These are phyloP conservation scores for Hippasteria phrygiana DNA, from an alignment of 53 echinoderm and acorn worm genomes.

Conservation along the genomic window DNA sequence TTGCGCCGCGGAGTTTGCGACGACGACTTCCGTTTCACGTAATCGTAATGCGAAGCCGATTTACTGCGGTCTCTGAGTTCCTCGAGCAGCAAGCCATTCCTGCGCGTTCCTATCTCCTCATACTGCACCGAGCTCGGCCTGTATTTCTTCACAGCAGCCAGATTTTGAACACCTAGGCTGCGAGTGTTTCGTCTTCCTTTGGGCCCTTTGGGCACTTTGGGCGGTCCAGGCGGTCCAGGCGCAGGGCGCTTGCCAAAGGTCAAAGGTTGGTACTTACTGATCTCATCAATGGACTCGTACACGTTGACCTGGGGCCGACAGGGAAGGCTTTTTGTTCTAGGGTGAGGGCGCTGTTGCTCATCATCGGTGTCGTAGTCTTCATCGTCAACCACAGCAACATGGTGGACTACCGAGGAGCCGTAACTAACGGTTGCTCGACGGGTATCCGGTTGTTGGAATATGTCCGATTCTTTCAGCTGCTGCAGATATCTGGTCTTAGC, in stretches of 20 bases:
- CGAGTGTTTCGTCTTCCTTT: background rate
- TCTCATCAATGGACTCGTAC: conserved; percentile 67
- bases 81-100: background rate
- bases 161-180: conserved; percentile 21
- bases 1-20: conserved; percentile 8
- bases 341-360: conserved; percentile 54
- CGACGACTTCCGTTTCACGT: conserved; percentile 28
- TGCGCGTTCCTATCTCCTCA: conserved; percentile 29
- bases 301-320: conserved; percentile 31
- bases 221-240: conserved; percentile 17
- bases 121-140: conserved; percentile 47
- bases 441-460: background rate
- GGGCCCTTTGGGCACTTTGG: background rate
- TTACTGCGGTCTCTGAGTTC: conserved; percentile 44
- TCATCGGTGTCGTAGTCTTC: conserved; percentile 33
- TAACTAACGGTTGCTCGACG: conserved; percentile 46
- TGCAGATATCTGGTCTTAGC: background rate
- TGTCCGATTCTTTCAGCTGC: conserved; percentile 17
- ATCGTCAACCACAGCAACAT: background rate
- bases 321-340: conserved; percentile 64
- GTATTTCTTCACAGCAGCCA: conserved; percentile 36
- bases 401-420: background rate
- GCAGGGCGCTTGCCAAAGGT: conserved; percentile 39
- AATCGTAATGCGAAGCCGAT: conserved; percentile 36
- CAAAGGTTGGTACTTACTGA: conserved; percentile 45